Base-by-base conservation (phyloP, 2,888 invertebrate genomes). In the Polyploca ridens region DNA sequence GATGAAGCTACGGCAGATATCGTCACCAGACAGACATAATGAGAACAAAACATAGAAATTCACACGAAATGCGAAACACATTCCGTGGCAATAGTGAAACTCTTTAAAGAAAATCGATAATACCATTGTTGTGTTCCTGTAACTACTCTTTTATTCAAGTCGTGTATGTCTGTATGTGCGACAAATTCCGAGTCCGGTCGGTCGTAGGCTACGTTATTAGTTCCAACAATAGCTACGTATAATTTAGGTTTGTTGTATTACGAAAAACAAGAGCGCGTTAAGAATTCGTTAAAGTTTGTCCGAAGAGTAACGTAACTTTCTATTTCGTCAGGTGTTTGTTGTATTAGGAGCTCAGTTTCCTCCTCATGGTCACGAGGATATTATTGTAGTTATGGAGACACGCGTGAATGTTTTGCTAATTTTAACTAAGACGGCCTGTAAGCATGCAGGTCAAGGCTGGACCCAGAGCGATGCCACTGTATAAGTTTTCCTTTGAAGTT, bases 21-120 rank as follows among this genome's bases (percentile, higher is more conserved):
- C 74, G 73, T 67, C 59, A 16, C 58, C 44, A 68, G 19, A 73
- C 54, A 59, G 54, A 46, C 62, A 65, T 62, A 66, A 16, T 76
- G 63, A 49, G 72, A 73, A 73, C 80, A 79, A 79, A 78, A 73
- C 72, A 65, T 63, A 61, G 66, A 64, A 61, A 68, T 83, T 87
- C 87, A 70, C 87, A 88, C 81, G 83, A 72, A 79, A 76, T 65
- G 73, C 68, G 73, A 80, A 74, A 72, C 71, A 69, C 49, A 76
- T 79, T 73, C 74, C 72, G 72, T 70, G 71, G 70, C 76, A 74
- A 67, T 70, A 79, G 85, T 80, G 86, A 86, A 87, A 87, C 83
- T 79, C 68, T 69, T 76, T 74, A 73, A 79, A 78, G 78, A 80
- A 82, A 81, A 79, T 81, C 75, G 63, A 75, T 77, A 73, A 69